Base-by-base conservation (phyloP, 2,797 vertebrate genomes). In the Parambassis ranga region DNA sequence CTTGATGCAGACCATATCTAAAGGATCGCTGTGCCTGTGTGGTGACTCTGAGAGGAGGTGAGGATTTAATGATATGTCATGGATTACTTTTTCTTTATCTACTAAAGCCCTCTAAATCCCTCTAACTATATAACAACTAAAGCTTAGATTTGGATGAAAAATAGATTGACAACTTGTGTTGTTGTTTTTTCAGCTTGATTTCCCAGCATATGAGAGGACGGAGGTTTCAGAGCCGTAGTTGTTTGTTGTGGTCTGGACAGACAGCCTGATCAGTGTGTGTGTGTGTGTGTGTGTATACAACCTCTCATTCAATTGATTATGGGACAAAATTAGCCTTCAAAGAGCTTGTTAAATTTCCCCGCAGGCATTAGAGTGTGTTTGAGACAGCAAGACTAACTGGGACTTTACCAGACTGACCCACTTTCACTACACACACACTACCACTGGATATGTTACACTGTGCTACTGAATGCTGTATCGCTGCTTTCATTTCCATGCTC, bases 401-500 rank as follows among this genome's bases (percentile, higher is more conserved):
- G 41, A 1, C 47, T 14, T 67, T 26, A 36, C 24, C 32, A 69
- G 13, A 27, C 1, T 76, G 73, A 78, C 58, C 78, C 56, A 75
- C 30, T 76, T 87, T 64, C 16, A 7, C 22, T 37, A 20, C 49
- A 39, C n/a, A n/a, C n/a, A n/a, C n/a, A n/a, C n/a, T n/a, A 2
- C 42, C 43, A 56, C 48, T 46, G 20, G 23, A 35, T 61, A 47
- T 33, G 33, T 50, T 20, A 20, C 33, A 15, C 24, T 31, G 7
- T 48, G 26, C 71, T 37, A 24, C 57, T 30, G 27, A 39, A 61
- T 13, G 44, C 20, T 15, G 3, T 27, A 38, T 48, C 13, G 41
- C 5, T 0, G 2, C 11, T 26, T 32, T 41, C 18, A 43, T 75
- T 57, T 31, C 28, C 26, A 11, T 16, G 18, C 20, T 41, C 13